phyloP scores from a whole-genome alignment of 2,888 invertebrate genomes.

The Patella depressa region DNA sequence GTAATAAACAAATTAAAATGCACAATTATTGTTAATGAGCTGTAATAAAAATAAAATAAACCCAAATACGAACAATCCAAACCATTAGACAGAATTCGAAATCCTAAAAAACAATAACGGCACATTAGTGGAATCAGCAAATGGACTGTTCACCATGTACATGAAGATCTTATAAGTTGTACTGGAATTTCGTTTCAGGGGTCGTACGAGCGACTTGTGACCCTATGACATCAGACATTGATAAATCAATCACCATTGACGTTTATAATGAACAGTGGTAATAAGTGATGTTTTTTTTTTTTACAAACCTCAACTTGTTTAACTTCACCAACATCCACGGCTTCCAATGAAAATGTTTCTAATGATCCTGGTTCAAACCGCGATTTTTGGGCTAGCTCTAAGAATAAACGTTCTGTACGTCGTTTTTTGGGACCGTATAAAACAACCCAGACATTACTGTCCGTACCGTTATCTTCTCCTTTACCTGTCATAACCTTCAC shows the following conservation, averaged over 20 bases:
- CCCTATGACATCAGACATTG: too few relatives aligned
- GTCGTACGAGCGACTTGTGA: too few relatives aligned
- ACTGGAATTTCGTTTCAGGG: neutral
- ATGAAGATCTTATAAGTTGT: neutral
- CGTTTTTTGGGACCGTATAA: conserved; percentile 61
- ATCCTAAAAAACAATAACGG: neutral
- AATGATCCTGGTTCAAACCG: conserved; percentile 66
- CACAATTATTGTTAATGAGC: conserved; percentile 70
- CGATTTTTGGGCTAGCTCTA: conserved; percentile 65
- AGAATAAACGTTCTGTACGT: conserved; percentile 61
- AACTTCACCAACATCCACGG: conserved; percentile 67
- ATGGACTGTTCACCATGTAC: neutral
- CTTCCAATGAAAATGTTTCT: conserved; percentile 70
- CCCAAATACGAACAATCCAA: too few relatives aligned
- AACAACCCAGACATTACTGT: conserved; percentile 67
- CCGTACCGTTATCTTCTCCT: conserved; percentile 67
- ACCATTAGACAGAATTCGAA: too few relatives aligned
- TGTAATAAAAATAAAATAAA: conserved; percentile 27
- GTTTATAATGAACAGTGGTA: neutral
- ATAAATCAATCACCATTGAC: too few relatives aligned
- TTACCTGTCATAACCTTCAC: conserved; percentile 67
- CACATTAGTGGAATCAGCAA: neutral
- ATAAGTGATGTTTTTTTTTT: neutral
- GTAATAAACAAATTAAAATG: conserved; percentile 9
- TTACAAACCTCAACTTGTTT: conserved; percentile 65